These are phyloP conservation scores for Forbesichthys agassizii DNA, from an alignment of 2,113 vertebrate species.

Conservation along the genomic window DNA sequence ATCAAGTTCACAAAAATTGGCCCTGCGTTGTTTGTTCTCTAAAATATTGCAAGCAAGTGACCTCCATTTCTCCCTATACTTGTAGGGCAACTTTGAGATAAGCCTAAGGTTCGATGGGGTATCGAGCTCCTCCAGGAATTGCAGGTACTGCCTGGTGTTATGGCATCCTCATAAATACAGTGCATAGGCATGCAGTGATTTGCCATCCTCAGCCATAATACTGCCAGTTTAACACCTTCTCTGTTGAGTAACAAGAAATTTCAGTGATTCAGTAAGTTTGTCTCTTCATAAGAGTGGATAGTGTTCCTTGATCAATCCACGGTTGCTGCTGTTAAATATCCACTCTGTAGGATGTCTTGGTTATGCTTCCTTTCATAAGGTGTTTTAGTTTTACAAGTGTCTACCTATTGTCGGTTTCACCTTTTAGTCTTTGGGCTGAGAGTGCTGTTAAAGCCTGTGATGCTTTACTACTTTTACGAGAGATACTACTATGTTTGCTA, in stretches of 20 bases:
- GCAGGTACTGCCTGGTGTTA: slow-evolving; percentile 3
- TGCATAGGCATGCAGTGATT: slow-evolving; percentile 4
- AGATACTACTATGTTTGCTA: too few species aligned
- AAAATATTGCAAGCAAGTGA: neutral
- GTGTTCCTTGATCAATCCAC: too few species aligned
- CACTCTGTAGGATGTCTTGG: too few species aligned
- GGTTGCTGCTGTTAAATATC: too few species aligned
- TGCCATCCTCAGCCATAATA: slow-evolving; percentile 3
- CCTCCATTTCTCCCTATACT: slow-evolving; percentile 1
- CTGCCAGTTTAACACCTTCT: slow-evolving; percentile 10
- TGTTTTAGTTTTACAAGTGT: too few species aligned
- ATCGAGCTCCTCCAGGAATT: neutral
- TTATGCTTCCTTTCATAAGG: too few species aligned
- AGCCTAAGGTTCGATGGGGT: neutral
- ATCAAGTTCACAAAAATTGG: neutral
- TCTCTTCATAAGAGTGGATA: too few species aligned
- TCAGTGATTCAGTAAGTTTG: too few species aligned
- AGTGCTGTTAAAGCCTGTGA: too few species aligned
- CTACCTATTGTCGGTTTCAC: too few species aligned
- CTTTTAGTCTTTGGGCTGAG: too few species aligned
- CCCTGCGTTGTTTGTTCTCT: neutral
- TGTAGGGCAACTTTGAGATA: neutral
- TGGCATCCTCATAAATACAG: slow-evolving; percentile 1
- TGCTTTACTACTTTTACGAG: too few species aligned
- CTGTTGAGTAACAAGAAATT: neutral